phyloP scores from a whole-genome alignment of 1,140 invertebrate genomes.

The Drosophila lacteicornis region DNA sequence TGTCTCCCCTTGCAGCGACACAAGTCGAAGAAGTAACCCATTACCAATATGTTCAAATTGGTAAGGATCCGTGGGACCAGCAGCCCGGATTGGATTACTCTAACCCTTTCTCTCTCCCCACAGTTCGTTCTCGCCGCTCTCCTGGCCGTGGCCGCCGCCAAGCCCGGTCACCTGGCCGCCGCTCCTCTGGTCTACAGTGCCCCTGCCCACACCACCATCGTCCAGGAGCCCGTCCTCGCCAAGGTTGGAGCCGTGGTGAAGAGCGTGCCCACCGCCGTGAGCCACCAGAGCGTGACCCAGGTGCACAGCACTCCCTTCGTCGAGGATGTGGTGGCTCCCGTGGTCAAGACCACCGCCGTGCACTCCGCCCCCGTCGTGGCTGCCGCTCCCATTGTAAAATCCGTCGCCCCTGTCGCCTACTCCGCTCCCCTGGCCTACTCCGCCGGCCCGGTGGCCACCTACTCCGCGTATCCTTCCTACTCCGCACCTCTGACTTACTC shows the following conservation, averaged over 20 bases:
- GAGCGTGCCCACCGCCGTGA: slow-evolving; percentile 85
- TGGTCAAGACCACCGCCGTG: slow-evolving; percentile 71
- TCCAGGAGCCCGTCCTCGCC: slow-evolving; percentile 71
- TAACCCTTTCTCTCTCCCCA: neutral
- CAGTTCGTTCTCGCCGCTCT: slow-evolving; percentile 87
- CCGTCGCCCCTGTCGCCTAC: slow-evolving; percentile 43
- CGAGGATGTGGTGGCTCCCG: slow-evolving; percentile 74
- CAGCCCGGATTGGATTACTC: slow-evolving; percentile 5
- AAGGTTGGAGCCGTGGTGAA: slow-evolving; percentile 80
- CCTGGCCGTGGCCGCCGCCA: slow-evolving; percentile 86
- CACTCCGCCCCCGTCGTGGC: slow-evolving; percentile 56
- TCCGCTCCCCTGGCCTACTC: slow-evolving; percentile 48
- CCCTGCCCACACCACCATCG: slow-evolving; percentile 43
- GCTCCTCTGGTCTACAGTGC: slow-evolving; percentile 68
- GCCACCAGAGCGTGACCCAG: slow-evolving; percentile 85
- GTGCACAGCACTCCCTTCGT: slow-evolving; percentile 70
- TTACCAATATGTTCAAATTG: slow-evolving; percentile 85
- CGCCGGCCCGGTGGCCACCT: slow-evolving; percentile 37
- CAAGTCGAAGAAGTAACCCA: slow-evolving; percentile 62
- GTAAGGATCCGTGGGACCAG: slow-evolving; percentile 59
- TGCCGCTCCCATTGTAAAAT: slow-evolving; percentile 38
- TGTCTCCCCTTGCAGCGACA: slow-evolving; percentile 60
- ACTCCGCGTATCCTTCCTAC: slow-evolving; percentile 32
- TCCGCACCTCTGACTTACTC: slow-evolving; percentile 50
- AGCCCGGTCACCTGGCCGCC: slow-evolving; percentile 84